Evolutionary conservation across 2,797 vertebrate species (phyloP).

Genomic region (Arnoldichthys spilopterus): DNA sequence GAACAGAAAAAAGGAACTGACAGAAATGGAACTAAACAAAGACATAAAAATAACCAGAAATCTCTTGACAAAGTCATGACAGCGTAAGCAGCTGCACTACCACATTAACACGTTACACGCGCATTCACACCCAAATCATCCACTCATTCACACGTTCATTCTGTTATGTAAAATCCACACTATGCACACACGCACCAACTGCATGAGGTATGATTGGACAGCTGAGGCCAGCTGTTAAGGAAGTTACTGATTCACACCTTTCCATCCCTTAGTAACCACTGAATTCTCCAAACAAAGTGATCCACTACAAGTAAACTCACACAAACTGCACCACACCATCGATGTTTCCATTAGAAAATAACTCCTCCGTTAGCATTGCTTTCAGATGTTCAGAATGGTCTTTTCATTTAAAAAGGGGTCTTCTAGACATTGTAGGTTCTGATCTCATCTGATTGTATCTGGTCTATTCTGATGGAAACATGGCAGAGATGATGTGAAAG

Average conservation of each 20-base stretch:
- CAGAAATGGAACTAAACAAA: neutral
- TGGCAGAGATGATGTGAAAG: slow-evolving; percentile 52
- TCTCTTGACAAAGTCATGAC: neutral
- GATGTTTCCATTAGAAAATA: slow-evolving; percentile 57
- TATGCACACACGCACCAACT: slow-evolving; percentile 16
- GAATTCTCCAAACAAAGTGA: slow-evolving; percentile 1
- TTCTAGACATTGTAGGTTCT: neutral
- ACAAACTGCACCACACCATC: slow-evolving; percentile 37
- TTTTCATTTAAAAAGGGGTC: neutral
- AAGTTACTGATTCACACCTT: slow-evolving; percentile 9
- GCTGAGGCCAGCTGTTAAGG: slow-evolving; percentile 32
- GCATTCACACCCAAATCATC: neutral
- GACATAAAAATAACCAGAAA: neutral
- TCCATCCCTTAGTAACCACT: neutral
- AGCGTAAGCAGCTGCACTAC: neutral
- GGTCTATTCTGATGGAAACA: slow-evolving; percentile 55
- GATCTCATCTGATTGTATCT: neutral
- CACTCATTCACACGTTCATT: slow-evolving; percentile 29
- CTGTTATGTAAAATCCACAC: slow-evolving; percentile 14
- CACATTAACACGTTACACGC: slow-evolving; percentile 5
- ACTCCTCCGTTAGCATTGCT: neutral
- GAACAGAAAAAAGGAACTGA: slow-evolving; percentile 15
- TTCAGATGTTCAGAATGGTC: neutral
- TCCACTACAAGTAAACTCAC: slow-evolving; percentile 10
- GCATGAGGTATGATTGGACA: slow-evolving; percentile 17